Evolutionary conservation across 2,797 vertebrate genomes (phyloP).

Genomic region (Graptemys geographica): DNA sequence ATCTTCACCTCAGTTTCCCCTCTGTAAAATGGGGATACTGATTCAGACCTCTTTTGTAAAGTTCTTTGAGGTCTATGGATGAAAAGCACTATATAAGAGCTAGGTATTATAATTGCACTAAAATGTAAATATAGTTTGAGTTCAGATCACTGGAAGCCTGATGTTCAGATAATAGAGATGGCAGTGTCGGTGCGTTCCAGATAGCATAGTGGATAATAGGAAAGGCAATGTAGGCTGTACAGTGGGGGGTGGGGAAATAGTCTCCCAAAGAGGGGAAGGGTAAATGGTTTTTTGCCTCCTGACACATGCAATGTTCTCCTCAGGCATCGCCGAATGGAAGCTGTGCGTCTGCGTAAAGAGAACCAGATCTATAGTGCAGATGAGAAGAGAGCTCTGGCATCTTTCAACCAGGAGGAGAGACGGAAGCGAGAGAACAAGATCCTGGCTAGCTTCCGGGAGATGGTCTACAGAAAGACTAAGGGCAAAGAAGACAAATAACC

Average conservation of each 20-base stretch:
- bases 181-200: background rate
- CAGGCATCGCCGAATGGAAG: slow-evolving; percentile 98
- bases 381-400: slow-evolving; percentile 95
- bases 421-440: slow-evolving; percentile 98
- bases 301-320: background rate
- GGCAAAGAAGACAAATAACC: slow-evolving; percentile 85
- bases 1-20: background rate
- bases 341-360: slow-evolving; percentile 97
- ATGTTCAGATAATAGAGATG: background rate
- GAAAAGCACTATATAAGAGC: background rate
- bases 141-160: background rate
- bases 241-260: background rate
- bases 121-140: background rate
- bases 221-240: background rate
- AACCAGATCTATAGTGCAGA: slow-evolving; percentile 99
- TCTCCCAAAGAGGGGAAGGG: background rate
- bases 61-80: background rate
- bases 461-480: slow-evolving; percentile 90
- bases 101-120: background rate
- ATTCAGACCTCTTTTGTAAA: background rate
- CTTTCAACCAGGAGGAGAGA: slow-evolving; percentile 97
- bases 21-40: background rate
- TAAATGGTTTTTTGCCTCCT: background rate
- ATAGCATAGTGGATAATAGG: background rate
- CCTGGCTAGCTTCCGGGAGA: slow-evolving; percentile 95